Evolutionary conservation across 2,888 invertebrate species (phyloP), one percentile per base, ranked within the genome.

Genomic region (Cheilosia scutellata): DNA sequence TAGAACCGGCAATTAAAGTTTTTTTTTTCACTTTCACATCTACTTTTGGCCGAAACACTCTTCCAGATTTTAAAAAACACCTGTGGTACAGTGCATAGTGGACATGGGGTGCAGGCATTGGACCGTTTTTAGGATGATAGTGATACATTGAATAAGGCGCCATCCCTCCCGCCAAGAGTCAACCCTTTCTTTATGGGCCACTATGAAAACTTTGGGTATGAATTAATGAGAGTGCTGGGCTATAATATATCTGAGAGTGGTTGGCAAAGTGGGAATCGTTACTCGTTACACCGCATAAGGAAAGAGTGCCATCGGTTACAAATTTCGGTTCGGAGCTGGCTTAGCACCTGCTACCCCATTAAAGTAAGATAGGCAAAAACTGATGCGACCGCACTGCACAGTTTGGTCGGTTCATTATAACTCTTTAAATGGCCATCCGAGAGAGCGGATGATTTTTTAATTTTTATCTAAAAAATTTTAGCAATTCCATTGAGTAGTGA

Each of bases 131-230:
- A n/a, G 72, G 75, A 16, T 53, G 42, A 51, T 74, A 63, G 58
- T 76, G 76, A 75, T 76, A 80, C 76, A 77, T 86, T 72, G 80
- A 79, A 47, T 16, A 44, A 29, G 51, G 42, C 51, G 51, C 33
- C 11, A 49, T n/a, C 7, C 42, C 55, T 16, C 33, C 11, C 25
- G 31, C 42, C 79, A 84, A 79, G 75, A 79, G 40, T 72, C 76
- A 86, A 80, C 86, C 86, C 80, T 86, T 86, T 80, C 86, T 80
- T 86, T 86, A 86, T 77, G 68, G 70, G 66, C 44, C 80, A 84
- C 79, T 84, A 58, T 77, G 72, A 66, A 71, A 72, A 86, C 86
- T 86, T 86, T 82, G 20, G 71, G 72, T 77, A 86, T 86, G 86
- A 86, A 80, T 86, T 86, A 86, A 80, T 82, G 86, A 80, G 76